A percentile compares a stretch with the other conserved stretches of the same genome.
Evolutionary conservation across 2,888 invertebrate species (phyloP).

Genomic region (Ptychoptera contaminata): DNA sequence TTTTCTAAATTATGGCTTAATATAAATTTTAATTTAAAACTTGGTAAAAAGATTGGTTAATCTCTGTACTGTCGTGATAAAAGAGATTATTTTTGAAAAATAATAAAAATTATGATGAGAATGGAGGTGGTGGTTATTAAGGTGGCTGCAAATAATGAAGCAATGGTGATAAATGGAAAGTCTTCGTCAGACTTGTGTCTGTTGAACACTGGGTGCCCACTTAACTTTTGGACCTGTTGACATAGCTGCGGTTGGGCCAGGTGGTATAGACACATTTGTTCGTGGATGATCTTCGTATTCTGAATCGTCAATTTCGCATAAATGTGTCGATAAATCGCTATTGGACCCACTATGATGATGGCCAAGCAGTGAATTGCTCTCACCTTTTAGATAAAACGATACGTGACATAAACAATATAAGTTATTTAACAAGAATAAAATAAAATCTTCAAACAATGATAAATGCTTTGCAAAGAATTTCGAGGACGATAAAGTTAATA

Average conservation of each 20-base stretch:
- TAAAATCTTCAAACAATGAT: not conserved
- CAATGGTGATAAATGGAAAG: slow-evolving; percentile 8
- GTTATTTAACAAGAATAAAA: not conserved
- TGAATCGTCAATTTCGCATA: slow-evolving; percentile 87
- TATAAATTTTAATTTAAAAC: too few species aligned
- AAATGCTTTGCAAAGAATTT: not conserved
- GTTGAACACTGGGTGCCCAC: slow-evolving; percentile 16
- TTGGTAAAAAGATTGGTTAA: too few species aligned
- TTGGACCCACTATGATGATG: slow-evolving; percentile 45
- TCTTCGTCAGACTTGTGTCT: slow-evolving; percentile 16
- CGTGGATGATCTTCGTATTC: slow-evolving; percentile 42
- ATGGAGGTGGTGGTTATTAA: slow-evolving; percentile 10
- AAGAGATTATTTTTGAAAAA: too few species aligned
- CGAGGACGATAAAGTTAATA: too few species aligned
- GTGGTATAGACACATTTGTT: not conserved
- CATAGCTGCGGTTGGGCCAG: too few species aligned
- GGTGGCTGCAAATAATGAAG: slow-evolving; percentile 1
- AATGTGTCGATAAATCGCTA: slow-evolving; percentile 72
- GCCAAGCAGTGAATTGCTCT: slow-evolving; percentile 58
- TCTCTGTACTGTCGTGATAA: too few species aligned
- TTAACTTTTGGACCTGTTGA: slow-evolving; percentile 8
- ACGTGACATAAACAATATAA: not conserved
- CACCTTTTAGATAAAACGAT: slow-evolving; percentile 35
- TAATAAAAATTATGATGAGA: too few species aligned
- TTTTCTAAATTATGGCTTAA: too few species aligned